These are phyloP conservation scores for Pholis gunnellus DNA, from an alignment of 2,113 vertebrate species.

Conservation along the genomic window DNA sequence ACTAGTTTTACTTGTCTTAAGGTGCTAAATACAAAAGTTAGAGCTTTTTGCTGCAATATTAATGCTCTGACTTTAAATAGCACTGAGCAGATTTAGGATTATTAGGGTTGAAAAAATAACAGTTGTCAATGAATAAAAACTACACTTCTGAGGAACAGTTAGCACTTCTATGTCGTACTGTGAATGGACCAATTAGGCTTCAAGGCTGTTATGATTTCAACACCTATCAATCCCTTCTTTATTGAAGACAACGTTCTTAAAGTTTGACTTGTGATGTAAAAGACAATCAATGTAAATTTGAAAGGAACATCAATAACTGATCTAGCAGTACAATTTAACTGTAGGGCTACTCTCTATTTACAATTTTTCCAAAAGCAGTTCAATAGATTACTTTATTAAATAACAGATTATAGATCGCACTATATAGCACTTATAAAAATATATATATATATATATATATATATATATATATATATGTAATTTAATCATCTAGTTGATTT, in stretches of 20 bases:
- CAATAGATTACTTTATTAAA: neutral
- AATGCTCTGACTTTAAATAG: neutral
- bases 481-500: neutral
- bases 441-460: neutral
- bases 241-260: neutral
- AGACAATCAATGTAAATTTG: neutral
- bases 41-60: neutral
- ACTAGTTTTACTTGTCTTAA: no score
- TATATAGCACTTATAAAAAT: neutral
- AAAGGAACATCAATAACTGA: conserved; percentile 3
- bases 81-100: no score
- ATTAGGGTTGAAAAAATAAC: neutral
- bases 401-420: neutral
- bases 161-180: neutral
- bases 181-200: neutral
- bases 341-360: neutral
- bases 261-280: neutral
- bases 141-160: neutral
- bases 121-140: neutral
- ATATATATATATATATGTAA: neutral
- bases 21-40: no score
- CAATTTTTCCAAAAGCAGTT: neutral
- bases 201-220: neutral
- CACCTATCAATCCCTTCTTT: neutral
- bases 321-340: neutral